Evolutionary conservation across 1,140 invertebrate species (phyloP).

Genomic region (Lepidurus packardi): DNA sequence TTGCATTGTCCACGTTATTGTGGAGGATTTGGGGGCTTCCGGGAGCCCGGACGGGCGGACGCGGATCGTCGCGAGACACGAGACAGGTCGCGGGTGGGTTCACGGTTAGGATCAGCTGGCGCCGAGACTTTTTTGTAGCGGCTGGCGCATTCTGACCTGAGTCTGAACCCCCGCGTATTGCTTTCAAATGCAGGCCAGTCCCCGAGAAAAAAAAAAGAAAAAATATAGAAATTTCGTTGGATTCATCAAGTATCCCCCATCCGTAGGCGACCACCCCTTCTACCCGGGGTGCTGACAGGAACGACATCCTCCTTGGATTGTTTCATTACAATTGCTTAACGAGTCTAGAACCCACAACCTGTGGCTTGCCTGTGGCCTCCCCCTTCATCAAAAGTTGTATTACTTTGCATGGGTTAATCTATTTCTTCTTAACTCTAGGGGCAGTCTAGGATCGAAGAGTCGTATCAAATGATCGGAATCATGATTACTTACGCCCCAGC

Average conservation of each 20-base stretch:
- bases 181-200: too few relatives aligned
- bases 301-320: not conserved
- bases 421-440: not conserved
- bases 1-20: not conserved
- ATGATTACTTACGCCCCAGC: not conserved
- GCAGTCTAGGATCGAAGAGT: not conserved
- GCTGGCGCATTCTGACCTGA: not conserved
- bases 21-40: not conserved
- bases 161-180: not conserved
- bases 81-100: not conserved
- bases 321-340: not conserved
- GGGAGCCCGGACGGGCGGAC: conserved; percentile 19
- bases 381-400: not conserved
- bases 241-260: too few relatives aligned
- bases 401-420: not conserved
- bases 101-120: not conserved
- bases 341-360: not conserved
- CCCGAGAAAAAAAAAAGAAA: too few relatives aligned
- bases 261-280: not conserved
- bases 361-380: not conserved
- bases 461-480: not conserved
- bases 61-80: conserved; percentile 1
- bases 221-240: too few relatives aligned
- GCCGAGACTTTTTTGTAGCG: not conserved
- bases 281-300: not conserved